Evolutionary conservation across 2,113 vertebrate species (phyloP).

Genomic region (Miniopterus natalensis): DNA sequence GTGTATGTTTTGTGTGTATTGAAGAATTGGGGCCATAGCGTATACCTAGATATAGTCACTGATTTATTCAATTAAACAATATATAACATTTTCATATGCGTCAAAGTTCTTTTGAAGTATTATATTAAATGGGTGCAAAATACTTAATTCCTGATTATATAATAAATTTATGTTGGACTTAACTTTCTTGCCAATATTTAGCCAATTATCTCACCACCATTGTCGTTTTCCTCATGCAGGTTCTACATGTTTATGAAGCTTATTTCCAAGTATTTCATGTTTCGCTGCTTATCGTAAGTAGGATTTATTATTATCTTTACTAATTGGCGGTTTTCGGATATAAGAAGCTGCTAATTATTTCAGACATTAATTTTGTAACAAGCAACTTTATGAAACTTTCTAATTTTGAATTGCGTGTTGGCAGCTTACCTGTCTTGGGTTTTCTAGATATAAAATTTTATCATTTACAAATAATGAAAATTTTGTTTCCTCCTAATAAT

Average conservation of each 20-base stretch:
- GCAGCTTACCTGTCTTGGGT: not conserved
- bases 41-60: not conserved
- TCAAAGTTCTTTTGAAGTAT: not conserved
- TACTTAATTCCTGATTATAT: not conserved
- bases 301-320: not conserved
- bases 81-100: not conserved
- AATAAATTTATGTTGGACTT: not conserved
- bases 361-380: not conserved
- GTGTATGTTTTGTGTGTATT: not conserved
- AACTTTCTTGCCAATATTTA: not conserved
- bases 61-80: not conserved
- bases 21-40: not conserved
- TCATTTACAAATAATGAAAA: not conserved
- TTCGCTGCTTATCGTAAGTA: not conserved
- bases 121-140: not conserved
- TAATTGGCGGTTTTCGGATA: not conserved
- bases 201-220: not conserved
- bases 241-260: not conserved
- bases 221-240: not conserved
- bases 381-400: slow-evolving; percentile 8
- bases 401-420: not conserved
- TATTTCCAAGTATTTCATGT: not conserved
- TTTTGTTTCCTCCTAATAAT: not conserved
- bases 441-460: slow-evolving; percentile 4
- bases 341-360: not conserved